phyloP scores from a whole-genome alignment of 2,113 vertebrate species.

The Nerophis lumbriciformis region DNA sequence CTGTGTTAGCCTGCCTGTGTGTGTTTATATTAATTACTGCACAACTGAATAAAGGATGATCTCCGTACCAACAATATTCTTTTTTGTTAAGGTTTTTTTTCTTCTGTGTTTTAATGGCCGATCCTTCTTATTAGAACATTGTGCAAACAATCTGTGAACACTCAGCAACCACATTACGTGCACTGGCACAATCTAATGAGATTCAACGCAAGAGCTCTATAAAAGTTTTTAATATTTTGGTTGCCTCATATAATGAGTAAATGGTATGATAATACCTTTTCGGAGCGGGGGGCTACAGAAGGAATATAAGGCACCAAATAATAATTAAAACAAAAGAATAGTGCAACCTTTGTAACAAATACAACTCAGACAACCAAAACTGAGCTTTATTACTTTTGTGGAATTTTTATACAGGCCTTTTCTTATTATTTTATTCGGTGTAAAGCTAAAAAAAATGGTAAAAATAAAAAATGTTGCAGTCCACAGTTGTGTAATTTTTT shows the following conservation, averaged over 20 bases:
- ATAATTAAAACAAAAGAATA: too few species aligned
- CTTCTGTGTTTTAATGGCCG: neutral
- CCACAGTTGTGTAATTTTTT: too few species aligned
- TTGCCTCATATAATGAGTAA: neutral
- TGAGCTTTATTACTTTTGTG: too few species aligned
- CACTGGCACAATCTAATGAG: neutral
- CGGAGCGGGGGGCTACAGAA: too few species aligned
- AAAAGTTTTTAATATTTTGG: neutral
- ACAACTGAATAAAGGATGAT: slow-evolving; percentile 3
- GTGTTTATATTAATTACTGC: slow-evolving; percentile 32
- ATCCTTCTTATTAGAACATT: neutral
- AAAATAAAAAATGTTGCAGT: too few species aligned
- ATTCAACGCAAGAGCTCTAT: neutral
- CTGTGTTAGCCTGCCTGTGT: slow-evolving; percentile 33
- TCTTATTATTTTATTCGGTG: too few species aligned
- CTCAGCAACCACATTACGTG: neutral
- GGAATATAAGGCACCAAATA: too few species aligned
- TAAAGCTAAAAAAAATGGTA: too few species aligned
- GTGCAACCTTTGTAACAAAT: too few species aligned
- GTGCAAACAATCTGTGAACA: too few species aligned
- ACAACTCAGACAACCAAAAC: too few species aligned
- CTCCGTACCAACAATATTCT: neutral
- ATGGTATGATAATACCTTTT: neutral
- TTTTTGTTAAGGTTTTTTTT: neutral
- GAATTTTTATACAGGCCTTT: too few species aligned